A percentile compares a stretch with the other conserved stretches of the same genome.
Evolutionary conservation across 2,113 vertebrate species (phyloP).

Genomic region (Camarhynchus parvulus): DNA sequence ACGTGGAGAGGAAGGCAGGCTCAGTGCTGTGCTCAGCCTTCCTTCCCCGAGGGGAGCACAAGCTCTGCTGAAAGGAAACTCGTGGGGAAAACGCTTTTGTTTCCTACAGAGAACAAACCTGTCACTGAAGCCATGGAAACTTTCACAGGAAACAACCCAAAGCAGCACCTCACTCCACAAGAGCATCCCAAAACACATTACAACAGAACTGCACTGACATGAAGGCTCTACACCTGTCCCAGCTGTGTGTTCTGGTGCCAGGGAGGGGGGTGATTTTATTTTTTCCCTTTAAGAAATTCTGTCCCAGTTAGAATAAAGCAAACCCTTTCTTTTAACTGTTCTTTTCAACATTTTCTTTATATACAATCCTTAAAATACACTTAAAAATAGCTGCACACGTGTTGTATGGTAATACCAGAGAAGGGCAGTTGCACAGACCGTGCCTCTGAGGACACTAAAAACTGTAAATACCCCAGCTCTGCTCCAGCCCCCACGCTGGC

Average conservation of each 20-base stretch:
- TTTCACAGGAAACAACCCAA: conserved; percentile 26
- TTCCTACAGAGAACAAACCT: conserved; percentile 15
- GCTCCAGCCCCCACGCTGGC: conserved; percentile 51
- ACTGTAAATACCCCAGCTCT: conserved; percentile 72
- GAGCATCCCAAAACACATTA: conserved; percentile 20
- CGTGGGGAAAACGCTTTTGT: rapidly evolving
- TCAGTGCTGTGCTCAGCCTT: background rate
- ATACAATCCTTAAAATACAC: conserved; percentile 78
- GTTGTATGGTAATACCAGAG: conserved; percentile 64
- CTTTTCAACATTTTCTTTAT: conserved; percentile 67
- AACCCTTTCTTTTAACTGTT: conserved; percentile 58
- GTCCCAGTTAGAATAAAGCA: conserved; percentile 73
- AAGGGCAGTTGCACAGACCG: conserved; percentile 73
- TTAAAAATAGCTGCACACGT: conserved; percentile 79
- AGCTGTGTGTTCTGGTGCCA: conserved; percentile 45
- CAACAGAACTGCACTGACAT: conserved; percentile 35
- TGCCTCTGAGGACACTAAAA: conserved; percentile 73
- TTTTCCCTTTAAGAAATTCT: conserved; percentile 48
- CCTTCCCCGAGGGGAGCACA: background rate
- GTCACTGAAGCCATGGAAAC: conserved; percentile 45
- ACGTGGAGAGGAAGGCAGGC: background rate
- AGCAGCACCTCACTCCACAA: conserved; percentile 28
- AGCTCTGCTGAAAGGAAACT: background rate
- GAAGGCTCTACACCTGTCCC: background rate
- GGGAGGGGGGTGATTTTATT: background rate